Evolutionary conservation across 2,113 vertebrate genomes (phyloP).

Genomic region (Caretta caretta): DNA sequence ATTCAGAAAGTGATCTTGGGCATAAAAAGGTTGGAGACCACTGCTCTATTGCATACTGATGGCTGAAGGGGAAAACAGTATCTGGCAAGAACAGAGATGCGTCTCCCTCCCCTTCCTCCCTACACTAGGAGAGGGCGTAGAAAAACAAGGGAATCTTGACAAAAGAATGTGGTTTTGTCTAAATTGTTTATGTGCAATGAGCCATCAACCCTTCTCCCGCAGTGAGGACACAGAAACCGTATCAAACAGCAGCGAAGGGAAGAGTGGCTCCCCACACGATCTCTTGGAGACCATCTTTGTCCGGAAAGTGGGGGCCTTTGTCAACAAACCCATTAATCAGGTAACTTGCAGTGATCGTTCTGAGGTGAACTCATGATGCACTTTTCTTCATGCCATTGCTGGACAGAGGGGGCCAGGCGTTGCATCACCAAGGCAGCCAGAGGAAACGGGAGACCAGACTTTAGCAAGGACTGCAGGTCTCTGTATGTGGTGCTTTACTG

Average conservation of each 20-base stretch:
- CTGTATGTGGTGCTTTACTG: not conserved
- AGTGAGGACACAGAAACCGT: slow-evolving; percentile 88
- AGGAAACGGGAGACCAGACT: not conserved
- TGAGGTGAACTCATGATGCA: not conserved
- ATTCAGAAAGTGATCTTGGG: too few species aligned
- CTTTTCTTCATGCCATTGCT: not conserved
- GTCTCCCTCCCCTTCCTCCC: not conserved
- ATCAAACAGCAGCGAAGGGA: slow-evolving; percentile 85
- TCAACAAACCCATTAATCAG: slow-evolving; percentile 94
- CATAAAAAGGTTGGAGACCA: too few species aligned
- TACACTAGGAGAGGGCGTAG: not conserved
- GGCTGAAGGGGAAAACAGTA: not conserved
- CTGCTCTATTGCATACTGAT: not conserved
- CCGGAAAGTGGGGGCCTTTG: slow-evolving; percentile 95
- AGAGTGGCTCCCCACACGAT: slow-evolving; percentile 85
- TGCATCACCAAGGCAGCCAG: not conserved
- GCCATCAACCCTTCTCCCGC: not conserved
- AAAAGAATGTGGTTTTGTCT: not conserved
- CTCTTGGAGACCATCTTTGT: slow-evolving; percentile 89
- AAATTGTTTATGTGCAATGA: not conserved
- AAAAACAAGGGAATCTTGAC: not conserved
- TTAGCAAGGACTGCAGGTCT: not conserved
- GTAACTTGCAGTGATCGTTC: slow-evolving; percentile 72
- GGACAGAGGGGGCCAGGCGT: not conserved
- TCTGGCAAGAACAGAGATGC: not conserved